Base-by-base conservation (phyloP, 2,888 invertebrate species). In the Lasioglossum morio region DNA sequence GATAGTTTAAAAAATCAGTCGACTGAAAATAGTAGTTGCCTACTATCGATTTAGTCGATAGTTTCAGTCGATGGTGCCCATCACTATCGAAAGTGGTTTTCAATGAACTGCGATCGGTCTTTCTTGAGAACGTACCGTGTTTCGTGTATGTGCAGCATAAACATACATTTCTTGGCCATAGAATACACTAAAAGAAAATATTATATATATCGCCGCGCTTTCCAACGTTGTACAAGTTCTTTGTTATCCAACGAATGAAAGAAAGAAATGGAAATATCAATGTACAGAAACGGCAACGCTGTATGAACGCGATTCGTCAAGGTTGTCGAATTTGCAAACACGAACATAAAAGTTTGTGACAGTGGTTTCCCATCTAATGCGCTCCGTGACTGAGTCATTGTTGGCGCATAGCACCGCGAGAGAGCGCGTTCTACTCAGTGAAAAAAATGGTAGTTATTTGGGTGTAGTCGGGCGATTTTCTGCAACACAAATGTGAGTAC, bases 381-480 rank as follows among this genome's bases (percentile, higher is more conserved):
- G 16, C 4, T 16, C 4, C 30, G 7, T 2, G 30, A 30, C 63
- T 8, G 2, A 7, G 77, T 87, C 74, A 76, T 83, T 34, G 79
- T 84, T 84, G 72, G 48, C 87, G 80, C 90, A 91, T 92, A 92
- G 90, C 88, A 85, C 91, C 92, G 86, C 82, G 27, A 92, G 92
- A 92, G 92, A 83, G 89, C 72, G 92, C 91, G 91, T 86, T 66
- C 82, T 82, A 79, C 77, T 79, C 82, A 88, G 87, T 87, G 77
- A 85, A 90, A 92, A 94, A 94, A 94, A 94, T 94, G 94, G 93
- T 94, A 93, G 94, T 93, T 92, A 93, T 93, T 94, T 94, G 94
- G 94, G 94, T 94, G 94, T 94, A 94, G 94, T 94, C 94, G 93
- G 92, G 92, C 90, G 91, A 88, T 92, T 92, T 92, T 92, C 92